Evolutionary conservation across 2,113 vertebrate genomes (phyloP).

Genomic region (Mesembrinibis cayennensis): DNA sequence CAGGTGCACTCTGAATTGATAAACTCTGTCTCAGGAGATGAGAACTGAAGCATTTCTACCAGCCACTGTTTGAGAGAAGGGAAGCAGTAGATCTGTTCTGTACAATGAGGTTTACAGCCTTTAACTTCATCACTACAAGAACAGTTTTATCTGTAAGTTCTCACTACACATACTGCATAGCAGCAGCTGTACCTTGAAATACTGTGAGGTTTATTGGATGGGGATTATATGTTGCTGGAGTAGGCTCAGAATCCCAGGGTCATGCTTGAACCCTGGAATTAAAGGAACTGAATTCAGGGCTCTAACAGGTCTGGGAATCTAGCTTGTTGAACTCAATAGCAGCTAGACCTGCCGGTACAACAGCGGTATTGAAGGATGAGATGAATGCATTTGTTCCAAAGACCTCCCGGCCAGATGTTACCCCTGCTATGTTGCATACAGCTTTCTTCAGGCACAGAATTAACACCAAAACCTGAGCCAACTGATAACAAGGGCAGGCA

Average conservation of each 20-base stretch:
- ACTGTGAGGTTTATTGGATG: background rate
- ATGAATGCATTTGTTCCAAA: background rate
- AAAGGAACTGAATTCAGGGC: background rate
- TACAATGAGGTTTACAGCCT: background rate
- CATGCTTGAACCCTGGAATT: background rate
- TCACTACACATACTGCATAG: background rate
- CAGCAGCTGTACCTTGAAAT: background rate
- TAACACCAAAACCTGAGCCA: background rate
- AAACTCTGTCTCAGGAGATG: background rate
- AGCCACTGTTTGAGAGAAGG: background rate
- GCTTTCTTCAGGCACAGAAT: background rate
- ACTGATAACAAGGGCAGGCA: background rate
- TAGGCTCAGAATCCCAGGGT: background rate
- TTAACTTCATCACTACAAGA: background rate
- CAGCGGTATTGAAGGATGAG: background rate
- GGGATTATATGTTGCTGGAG: background rate
- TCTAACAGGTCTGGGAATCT: background rate
- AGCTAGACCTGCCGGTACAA: background rate
- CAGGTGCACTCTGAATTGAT: background rate
- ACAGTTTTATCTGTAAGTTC: background rate
- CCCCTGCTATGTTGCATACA: background rate
- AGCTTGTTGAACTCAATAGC: background rate
- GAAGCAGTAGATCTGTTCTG: background rate
- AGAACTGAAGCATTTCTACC: background rate
- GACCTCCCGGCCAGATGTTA: conserved; percentile 30